These are phyloP conservation scores for Bagarius yarrelli DNA, from an alignment of 2,113 vertebrate species.

Conservation along the genomic window DNA sequence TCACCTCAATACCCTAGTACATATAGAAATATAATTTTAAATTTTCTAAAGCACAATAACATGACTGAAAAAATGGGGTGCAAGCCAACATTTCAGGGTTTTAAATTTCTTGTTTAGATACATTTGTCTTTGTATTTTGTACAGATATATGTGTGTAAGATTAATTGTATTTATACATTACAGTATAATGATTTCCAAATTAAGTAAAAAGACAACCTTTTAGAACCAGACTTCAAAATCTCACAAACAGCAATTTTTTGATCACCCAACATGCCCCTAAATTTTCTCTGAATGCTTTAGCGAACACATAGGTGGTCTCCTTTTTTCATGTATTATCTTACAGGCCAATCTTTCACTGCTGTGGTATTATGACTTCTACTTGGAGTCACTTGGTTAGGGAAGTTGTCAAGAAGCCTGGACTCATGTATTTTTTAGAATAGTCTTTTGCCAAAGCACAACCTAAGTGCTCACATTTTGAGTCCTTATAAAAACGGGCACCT, in stretches of 20 bases:
- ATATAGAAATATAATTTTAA: background rate
- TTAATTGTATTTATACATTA: background rate
- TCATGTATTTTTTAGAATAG: background rate
- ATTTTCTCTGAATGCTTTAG: background rate
- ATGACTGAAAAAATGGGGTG: background rate
- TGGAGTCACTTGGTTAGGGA: background rate
- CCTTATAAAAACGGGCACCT: background rate
- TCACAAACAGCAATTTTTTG: background rate
- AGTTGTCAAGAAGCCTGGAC: background rate
- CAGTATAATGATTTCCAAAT: background rate
- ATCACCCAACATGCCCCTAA: background rate
- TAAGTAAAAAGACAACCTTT: background rate
- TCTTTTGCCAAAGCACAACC: background rate
- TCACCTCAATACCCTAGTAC: background rate
- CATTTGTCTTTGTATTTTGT: background rate
- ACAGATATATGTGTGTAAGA: background rate
- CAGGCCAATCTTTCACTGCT: background rate
- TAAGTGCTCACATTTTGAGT: background rate
- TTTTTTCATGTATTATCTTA: slow-evolving; percentile 10
- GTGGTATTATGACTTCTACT: slow-evolving; percentile 8
- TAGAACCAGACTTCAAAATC: background rate
- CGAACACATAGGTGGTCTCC: background rate
- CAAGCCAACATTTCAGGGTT: background rate
- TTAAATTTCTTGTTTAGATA: background rate
- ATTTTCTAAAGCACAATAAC: background rate